phyloP scores from a whole-genome alignment of 2,888 invertebrate genomes.

The Machimus rusticus region DNA sequence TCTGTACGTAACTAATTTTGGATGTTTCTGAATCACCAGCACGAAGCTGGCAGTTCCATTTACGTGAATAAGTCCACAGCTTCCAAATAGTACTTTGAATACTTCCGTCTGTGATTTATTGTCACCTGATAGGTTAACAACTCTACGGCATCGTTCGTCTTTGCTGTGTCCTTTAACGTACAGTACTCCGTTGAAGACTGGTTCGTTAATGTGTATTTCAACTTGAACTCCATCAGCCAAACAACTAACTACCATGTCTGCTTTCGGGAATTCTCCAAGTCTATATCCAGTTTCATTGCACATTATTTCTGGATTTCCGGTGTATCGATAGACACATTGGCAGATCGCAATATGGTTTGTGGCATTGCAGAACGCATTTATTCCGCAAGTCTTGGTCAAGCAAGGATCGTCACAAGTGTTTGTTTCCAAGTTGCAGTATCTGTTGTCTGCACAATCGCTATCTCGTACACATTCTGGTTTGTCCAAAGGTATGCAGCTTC shows the following conservation, averaged over 20 bases:
- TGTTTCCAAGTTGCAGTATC: conserved; percentile 74
- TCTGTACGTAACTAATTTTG: conserved; percentile 91
- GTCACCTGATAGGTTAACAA: conserved; percentile 78
- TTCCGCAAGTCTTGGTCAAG: conserved; percentile 73
- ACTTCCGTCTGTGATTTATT: conserved; percentile 73
- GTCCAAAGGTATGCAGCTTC: conserved; percentile 68
- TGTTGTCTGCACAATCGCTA: conserved; percentile 78
- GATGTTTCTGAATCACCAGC: conserved; percentile 95
- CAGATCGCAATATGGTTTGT: conserved; percentile 79
- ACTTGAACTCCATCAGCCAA: conserved; percentile 92
- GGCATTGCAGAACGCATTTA: conserved; percentile 79
- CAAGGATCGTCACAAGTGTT: conserved; percentile 85
- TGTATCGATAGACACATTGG: conserved; percentile 78
- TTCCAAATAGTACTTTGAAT: conserved; percentile 89
- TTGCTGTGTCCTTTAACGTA: conserved; percentile 96
- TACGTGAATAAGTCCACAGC: conserved; percentile 88
- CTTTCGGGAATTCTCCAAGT: conserved; percentile 83
- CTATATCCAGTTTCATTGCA: conserved; percentile 67
- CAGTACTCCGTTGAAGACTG: conserved; percentile 85
- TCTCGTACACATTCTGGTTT: conserved; percentile 72
- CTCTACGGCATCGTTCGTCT: conserved; percentile 85
- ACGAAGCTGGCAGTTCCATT: conserved; percentile 93
- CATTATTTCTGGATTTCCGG: conserved; percentile 76
- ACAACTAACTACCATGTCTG: conserved; percentile 88
- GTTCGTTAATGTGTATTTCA: conserved; percentile 74